Conservation (phyloP, 2,113 vertebrate species). For the Rhadina sibilatrix region DNA sequence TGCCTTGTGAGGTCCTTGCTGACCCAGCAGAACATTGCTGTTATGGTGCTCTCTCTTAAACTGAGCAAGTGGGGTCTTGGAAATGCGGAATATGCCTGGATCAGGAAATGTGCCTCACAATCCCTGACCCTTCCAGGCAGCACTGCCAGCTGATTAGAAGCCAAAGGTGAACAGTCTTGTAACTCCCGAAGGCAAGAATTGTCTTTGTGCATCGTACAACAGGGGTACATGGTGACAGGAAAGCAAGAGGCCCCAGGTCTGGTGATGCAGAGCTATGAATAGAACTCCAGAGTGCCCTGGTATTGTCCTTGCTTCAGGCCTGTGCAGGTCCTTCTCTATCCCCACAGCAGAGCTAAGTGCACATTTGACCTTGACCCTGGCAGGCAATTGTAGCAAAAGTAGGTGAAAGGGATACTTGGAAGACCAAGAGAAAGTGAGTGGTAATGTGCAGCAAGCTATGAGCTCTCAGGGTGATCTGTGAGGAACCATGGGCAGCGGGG, state of each 20-base stretch:
- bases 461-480: background rate
- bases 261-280: background rate
- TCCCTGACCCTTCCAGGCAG: background rate
- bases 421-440: background rate
- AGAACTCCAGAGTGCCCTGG: background rate
- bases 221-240: background rate
- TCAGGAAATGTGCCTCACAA: background rate
- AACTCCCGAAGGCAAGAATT: background rate
- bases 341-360: background rate
- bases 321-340: background rate
- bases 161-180: background rate
- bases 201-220: accelerated
- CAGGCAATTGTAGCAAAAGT: background rate
- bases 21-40: background rate
- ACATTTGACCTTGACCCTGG: background rate
- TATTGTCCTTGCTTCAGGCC: background rate
- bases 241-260: background rate
- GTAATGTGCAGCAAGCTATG: background rate
- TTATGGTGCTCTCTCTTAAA: background rate
- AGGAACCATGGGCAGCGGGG: accelerated
- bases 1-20: background rate
- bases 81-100: background rate
- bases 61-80: background rate
- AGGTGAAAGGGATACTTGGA: background rate
- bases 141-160: background rate